A percentile compares a stretch with the other conserved stretches of the same genome.
These are phyloP conservation scores for Progne subis DNA, from an alignment of 2,113 vertebrate genomes.

Conservation along the genomic window DNA sequence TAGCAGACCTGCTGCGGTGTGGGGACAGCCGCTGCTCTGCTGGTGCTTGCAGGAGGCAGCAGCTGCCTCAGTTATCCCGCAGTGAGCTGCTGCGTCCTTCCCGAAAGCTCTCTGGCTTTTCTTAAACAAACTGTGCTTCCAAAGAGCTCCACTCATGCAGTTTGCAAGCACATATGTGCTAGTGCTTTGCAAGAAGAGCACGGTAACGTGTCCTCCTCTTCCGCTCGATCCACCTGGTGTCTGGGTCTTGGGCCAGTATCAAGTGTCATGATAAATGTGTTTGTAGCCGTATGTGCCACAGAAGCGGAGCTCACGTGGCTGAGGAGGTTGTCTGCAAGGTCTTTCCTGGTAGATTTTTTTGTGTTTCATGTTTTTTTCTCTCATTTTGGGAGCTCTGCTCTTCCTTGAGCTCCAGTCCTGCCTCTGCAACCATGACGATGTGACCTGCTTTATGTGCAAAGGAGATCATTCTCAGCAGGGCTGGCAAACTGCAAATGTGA, in stretches of 20 bases:
- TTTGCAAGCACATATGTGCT: neutral
- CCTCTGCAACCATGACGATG: neutral
- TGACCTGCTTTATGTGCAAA: neutral
- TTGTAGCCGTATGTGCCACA: accelerated
- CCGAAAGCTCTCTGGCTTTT: neutral
- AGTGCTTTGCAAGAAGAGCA: neutral
- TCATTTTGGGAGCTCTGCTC: neutral
- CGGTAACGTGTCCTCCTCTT: neutral
- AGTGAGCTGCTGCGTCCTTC: neutral
- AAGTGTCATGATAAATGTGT: neutral
- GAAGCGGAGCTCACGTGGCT: neutral
- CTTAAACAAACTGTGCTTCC: neutral
- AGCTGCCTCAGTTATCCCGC: neutral
- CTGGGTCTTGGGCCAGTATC: neutral
- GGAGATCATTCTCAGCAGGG: neutral
- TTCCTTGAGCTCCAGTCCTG: neutral
- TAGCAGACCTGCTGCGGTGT: neutral
- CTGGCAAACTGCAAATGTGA: neutral
- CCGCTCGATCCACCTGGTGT: neutral
- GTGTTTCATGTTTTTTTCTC: neutral
- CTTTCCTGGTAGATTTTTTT: neutral
- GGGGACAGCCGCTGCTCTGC: neutral
- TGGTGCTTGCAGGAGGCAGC: accelerated
- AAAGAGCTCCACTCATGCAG: neutral
- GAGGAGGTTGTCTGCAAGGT: neutral